phyloP scores from a whole-genome alignment of 2,888 invertebrate species.

The Liodrosophila aerea region DNA sequence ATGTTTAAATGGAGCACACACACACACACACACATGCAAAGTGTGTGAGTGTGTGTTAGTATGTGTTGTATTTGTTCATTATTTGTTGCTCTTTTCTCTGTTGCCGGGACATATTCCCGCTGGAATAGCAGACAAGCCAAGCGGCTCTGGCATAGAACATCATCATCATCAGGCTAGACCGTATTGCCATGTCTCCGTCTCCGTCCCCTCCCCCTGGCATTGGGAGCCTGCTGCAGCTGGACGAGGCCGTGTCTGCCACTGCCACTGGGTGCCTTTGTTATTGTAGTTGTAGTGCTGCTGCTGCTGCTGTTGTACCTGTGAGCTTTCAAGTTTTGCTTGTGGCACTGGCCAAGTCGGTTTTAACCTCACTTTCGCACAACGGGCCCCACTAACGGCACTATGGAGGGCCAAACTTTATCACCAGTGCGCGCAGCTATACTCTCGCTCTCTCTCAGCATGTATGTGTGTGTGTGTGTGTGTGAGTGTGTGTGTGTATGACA shows the following conservation, averaged over 20 bases:
- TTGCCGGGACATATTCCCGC: conserved; percentile 64
- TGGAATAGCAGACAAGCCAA: conserved; percentile 80
- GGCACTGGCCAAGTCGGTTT: conserved; percentile 55
- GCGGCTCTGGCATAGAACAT: conserved; percentile 80
- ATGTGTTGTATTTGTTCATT: conserved; percentile 60
- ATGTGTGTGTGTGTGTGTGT: no score
- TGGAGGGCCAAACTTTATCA: conserved; percentile 73
- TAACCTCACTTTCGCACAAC: conserved; percentile 62
- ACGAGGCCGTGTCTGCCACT: conserved; percentile 50
- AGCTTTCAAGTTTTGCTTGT: conserved; percentile 50
- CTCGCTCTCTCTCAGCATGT: conserved; percentile 19
- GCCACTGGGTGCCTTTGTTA: conserved; percentile 63
- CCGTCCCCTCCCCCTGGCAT: conserved; percentile 17
- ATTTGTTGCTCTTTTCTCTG: conserved; percentile 70
- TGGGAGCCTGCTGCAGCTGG: conserved; percentile 51
- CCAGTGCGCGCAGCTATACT: conserved; percentile 59
- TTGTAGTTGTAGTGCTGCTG: conserved; percentile 20
- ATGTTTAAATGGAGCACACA: conserved; percentile 70
- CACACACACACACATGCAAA: conserved; percentile 26
- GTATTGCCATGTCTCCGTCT: background rate
- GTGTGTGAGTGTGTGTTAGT: conserved; percentile 30
- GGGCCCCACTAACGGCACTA: conserved; percentile 68
- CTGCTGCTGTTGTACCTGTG: conserved; percentile 51
- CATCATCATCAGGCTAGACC: conserved; percentile 74
- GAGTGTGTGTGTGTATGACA: no score